These are phyloP conservation scores for Liopterus haemorrhoidalis DNA, from an alignment of 2,888 invertebrate species.

Conservation along the genomic window DNA sequence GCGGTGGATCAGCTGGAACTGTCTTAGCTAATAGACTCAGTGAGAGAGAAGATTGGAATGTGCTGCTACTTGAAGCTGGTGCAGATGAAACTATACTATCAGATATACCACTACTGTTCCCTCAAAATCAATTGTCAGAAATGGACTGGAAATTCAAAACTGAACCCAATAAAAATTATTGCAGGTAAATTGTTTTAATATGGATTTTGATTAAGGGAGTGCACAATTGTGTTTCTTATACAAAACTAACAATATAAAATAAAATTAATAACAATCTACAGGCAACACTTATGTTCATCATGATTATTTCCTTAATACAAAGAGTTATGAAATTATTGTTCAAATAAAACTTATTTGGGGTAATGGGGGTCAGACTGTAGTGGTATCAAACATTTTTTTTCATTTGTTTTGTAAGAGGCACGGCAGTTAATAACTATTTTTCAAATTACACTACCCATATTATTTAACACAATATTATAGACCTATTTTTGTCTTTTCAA, in stretches of 20 bases:
- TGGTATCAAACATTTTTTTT: no score
- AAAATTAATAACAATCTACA: not conserved
- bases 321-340: no score
- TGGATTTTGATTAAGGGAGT: not conserved
- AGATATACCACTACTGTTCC: conserved; percentile 67
- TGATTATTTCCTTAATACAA: no score
- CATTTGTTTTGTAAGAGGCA: no score
- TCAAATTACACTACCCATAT: no score
- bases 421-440: no score
- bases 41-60: conserved; percentile 64
- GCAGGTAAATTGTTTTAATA: conserved; percentile 42
- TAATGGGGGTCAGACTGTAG: no score
- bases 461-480: no score
- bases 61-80: conserved; percentile 76
- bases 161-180: conserved; percentile 63
- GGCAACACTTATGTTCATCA: no score
- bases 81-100: conserved; percentile 65
- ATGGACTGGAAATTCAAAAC: conserved; percentile 80
- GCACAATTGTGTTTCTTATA: conserved; percentile 27
- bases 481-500: no score
- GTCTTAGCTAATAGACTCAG: conserved; percentile 72
- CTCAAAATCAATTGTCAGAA: conserved; percentile 63
- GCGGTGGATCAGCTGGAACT: conserved; percentile 77
- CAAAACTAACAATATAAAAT: not conserved
- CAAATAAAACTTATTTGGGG: no score